Percentiles rank a stretch among this genome's conserved stretches.
These are phyloP conservation scores for Doryteuthis pealeii DNA, from an alignment of 1,140 invertebrate species.

Conservation along the genomic window DNA sequence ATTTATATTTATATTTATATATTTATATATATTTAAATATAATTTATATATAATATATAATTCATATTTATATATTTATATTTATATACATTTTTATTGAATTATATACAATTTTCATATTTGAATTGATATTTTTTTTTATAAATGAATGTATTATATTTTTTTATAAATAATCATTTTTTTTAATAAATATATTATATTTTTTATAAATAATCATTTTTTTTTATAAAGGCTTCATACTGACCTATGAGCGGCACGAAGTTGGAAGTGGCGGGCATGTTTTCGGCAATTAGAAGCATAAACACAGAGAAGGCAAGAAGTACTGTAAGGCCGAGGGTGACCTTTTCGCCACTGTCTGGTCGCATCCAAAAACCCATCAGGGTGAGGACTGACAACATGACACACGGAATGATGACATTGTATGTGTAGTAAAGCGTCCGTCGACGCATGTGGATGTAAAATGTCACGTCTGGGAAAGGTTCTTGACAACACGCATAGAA, in stretches of 20 bases:
- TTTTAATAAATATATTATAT: too few species aligned
- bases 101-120: neutral
- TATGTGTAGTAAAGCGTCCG: slow-evolving; percentile 52
- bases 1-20: slow-evolving; percentile 1
- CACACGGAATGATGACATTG: slow-evolving; percentile 54
- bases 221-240: slow-evolving; percentile 15
- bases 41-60: slow-evolving; percentile 7
- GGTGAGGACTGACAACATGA: slow-evolving; percentile 52
- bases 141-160: too few species aligned
- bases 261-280: slow-evolving; percentile 55
- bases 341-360: slow-evolving; percentile 52
- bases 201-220: too few species aligned
- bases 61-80: neutral
- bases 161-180: too few species aligned
- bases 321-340: slow-evolving; percentile 52
- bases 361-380: slow-evolving; percentile 53
- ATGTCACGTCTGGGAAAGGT: slow-evolving; percentile 65
- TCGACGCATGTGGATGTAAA: slow-evolving; percentile 57
- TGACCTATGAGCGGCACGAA: slow-evolving; percentile 52
- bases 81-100: neutral
- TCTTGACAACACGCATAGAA: slow-evolving; percentile 57
- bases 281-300: slow-evolving; percentile 56
- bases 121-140: too few species aligned
- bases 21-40: neutral
- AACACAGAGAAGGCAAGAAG: slow-evolving; percentile 57